Conservation (phyloP, 1,140 invertebrate species). For the Cydia pomonella region DNA sequence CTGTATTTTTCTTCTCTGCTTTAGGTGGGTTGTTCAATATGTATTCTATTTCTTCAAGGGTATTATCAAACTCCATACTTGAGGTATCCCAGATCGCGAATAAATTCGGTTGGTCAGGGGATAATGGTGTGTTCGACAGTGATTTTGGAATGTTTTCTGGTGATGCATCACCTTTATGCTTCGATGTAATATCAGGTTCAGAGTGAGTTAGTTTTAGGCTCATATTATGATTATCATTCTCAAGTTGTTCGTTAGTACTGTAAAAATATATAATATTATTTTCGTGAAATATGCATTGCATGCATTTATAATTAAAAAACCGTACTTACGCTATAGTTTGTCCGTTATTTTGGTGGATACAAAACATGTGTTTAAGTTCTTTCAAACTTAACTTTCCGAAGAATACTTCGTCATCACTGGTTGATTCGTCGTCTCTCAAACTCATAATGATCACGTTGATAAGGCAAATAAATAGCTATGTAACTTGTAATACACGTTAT, state of each 20-base stretch:
- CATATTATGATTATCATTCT: constrained; percentile 40
- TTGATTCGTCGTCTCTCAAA: constrained; percentile 34
- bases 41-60: constrained; percentile 54
- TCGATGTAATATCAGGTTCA: constrained; percentile 48
- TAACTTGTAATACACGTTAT: not conserved
- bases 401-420: constrained; percentile 59
- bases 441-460: constrained; percentile 32
- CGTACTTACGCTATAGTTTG: constrained; percentile 37
- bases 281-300: constrained; percentile 11
- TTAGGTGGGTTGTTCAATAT: constrained; percentile 50
- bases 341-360: constrained; percentile 38
- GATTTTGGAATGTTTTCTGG: constrained; percentile 24
- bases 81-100: constrained; percentile 40
- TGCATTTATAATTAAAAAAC: constrained; percentile 18
- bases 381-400: constrained; percentile 55
- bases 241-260: constrained; percentile 32
- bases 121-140: constrained; percentile 35
- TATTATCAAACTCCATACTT: constrained; percentile 50
- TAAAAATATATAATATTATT: constrained; percentile 39
- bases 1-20: not conserved
- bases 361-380: constrained; percentile 53
- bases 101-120: constrained; percentile 30
- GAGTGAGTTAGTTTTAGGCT: constrained; percentile 58
- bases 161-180: not conserved
- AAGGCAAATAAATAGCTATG: constrained; percentile 5